phyloP scores from a whole-genome alignment of 30 jellyfish, hydroid and myxozoan genomes.

The Cassiopea andromeda region DNA sequence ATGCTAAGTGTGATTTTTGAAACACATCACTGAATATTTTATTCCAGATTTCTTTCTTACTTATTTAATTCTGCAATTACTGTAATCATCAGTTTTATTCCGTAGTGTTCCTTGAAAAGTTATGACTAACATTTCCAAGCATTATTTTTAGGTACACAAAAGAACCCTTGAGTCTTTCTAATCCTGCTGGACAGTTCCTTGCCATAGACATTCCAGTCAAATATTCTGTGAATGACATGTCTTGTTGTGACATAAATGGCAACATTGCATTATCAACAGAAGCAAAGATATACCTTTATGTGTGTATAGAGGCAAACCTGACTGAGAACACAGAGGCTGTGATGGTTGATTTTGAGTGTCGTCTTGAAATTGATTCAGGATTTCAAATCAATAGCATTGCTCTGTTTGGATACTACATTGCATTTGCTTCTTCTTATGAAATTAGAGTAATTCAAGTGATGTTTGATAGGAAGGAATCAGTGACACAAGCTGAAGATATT shows the following conservation, averaged over 20 bases:
- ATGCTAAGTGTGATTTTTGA: too few relatives aligned
- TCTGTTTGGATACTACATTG: conserved; percentile 53
- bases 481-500: conserved; percentile 91
- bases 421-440: conserved; percentile 83
- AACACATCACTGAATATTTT: too few relatives aligned
- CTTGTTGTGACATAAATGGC: conserved; percentile 72
- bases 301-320: conserved; percentile 29
- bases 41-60: too few relatives aligned
- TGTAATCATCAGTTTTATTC: too few relatives aligned
- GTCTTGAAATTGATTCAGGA: conserved; percentile 75
- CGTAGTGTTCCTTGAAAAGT: too few relatives aligned
- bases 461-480: conserved; percentile 53
- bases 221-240: conserved; percentile 78
- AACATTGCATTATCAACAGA: conserved; percentile 89
- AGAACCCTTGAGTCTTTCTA: conserved; percentile 26
- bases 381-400: conserved; percentile 64
- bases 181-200: conserved; percentile 51
- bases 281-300: conserved; percentile 64
- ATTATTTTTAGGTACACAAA: conserved; percentile 47
- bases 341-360: conserved; percentile 72
- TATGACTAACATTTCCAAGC: too few relatives aligned
- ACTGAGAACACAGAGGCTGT: conserved; percentile 13
- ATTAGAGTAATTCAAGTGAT: conserved; percentile 70
- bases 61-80: too few relatives aligned
- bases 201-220: conserved; percentile 76